These are phyloP conservation scores for Moxostoma hubbsi DNA, from an alignment of 2,797 vertebrate genomes.

Conservation along the genomic window DNA sequence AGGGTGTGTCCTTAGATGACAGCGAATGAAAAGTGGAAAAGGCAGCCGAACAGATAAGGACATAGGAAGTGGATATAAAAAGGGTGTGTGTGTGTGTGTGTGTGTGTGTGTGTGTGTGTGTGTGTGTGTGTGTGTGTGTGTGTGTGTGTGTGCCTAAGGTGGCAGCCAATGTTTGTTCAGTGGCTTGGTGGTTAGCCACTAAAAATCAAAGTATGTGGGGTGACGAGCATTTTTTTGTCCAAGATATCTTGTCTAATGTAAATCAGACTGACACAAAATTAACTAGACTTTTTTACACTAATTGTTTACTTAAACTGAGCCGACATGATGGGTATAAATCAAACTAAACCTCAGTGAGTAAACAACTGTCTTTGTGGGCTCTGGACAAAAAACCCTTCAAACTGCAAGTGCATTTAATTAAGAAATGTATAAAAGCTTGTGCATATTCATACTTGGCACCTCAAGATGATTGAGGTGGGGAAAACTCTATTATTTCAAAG, in stretches of 20 bases:
- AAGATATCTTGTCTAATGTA: slow-evolving; percentile 55
- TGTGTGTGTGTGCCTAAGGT: slow-evolving; percentile 53
- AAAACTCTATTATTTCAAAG: too few species aligned
- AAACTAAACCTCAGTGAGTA: slow-evolving; percentile 68
- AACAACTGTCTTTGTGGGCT: slow-evolving; percentile 32
- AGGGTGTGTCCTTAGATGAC: slow-evolving; percentile 43
- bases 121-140: slow-evolving; percentile 23
- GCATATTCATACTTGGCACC: neutral
- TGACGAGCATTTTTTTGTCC: slow-evolving; percentile 56
- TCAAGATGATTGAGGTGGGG: too few species aligned
- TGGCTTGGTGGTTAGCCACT: slow-evolving; percentile 73
- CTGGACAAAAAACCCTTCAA: slow-evolving; percentile 15
- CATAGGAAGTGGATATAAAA: slow-evolving; percentile 31
- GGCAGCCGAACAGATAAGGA: slow-evolving; percentile 6
- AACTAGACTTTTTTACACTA: slow-evolving; percentile 59
- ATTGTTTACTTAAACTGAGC: slow-evolving; percentile 67
- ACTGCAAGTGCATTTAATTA: slow-evolving; percentile 23
- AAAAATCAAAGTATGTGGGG: slow-evolving; percentile 62
- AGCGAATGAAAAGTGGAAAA: slow-evolving; percentile 48
- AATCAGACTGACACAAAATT: slow-evolving; percentile 60
- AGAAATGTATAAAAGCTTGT: neutral
- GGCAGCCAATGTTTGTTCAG: slow-evolving; percentile 73
- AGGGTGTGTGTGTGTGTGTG: slow-evolving; percentile 57
- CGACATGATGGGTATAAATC: slow-evolving; percentile 64
- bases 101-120: slow-evolving; percentile 61